phyloP scores from a whole-genome alignment of 2,113 vertebrate species.

The Campylorhamphus procurvoides region DNA sequence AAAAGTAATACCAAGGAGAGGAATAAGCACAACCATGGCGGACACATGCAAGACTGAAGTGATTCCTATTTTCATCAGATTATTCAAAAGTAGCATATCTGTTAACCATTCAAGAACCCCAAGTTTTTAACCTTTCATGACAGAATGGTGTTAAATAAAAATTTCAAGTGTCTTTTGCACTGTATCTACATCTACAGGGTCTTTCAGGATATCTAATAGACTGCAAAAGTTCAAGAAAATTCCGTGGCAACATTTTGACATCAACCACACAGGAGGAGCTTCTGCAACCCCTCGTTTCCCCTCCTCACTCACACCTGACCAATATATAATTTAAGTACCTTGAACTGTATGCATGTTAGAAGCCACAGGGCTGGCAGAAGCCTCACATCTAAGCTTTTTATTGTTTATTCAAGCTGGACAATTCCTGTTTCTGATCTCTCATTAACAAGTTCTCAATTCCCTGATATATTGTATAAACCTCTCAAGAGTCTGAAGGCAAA shows the following conservation, averaged over 20 bases:
- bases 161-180: background rate
- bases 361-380: background rate
- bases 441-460: background rate
- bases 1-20: background rate
- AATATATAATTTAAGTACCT: background rate
- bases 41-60: background rate
- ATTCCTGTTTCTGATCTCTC: background rate
- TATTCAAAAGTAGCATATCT: background rate
- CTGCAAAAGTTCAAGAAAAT: background rate
- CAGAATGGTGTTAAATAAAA: background rate
- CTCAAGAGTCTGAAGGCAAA: background rate
- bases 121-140: background rate
- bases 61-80: background rate
- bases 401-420: background rate
- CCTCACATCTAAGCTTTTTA: background rate
- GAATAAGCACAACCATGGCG: background rate
- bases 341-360: accelerated
- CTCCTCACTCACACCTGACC: background rate
- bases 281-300: background rate
- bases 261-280: background rate
- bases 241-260: background rate
- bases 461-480: background rate
- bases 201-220: background rate
- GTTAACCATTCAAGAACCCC: background rate
- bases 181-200: background rate